Conservation (phyloP, 1,140 invertebrate species). For the Ceratoteleas bidentatus region DNA sequence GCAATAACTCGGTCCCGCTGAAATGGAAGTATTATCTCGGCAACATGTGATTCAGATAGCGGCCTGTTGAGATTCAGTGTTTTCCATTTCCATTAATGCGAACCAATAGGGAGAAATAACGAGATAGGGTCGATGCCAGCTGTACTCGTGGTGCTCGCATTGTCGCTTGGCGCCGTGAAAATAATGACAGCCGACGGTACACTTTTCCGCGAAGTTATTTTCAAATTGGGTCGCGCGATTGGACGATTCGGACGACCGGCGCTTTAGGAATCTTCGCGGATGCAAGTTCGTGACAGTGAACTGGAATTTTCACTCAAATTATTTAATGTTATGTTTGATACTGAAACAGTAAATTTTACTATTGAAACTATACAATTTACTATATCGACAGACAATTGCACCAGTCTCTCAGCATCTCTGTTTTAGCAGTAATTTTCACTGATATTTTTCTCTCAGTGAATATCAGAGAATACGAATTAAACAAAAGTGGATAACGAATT, state of each 20-base stretch:
- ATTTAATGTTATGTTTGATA: too few relatives aligned
- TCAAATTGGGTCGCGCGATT: slow-evolving; percentile 53
- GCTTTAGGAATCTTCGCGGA: too few relatives aligned
- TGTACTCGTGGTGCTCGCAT: slow-evolving; percentile 51
- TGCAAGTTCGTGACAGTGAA: too few relatives aligned
- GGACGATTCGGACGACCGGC: slow-evolving; percentile 15
- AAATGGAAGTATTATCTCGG: slow-evolving; percentile 54
- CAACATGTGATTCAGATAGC: slow-evolving; percentile 59
- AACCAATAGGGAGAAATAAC: slow-evolving; percentile 67
- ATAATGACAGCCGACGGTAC: slow-evolving; percentile 62
- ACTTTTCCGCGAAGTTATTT: slow-evolving; percentile 52
- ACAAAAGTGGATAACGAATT: too few relatives aligned
- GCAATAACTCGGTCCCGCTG: slow-evolving; percentile 33
- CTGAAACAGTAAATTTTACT: too few relatives aligned
- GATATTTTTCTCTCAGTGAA: too few relatives aligned
- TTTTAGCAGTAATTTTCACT: too few relatives aligned
- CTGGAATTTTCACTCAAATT: too few relatives aligned
- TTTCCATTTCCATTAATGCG: slow-evolving; percentile 68
- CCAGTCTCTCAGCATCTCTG: too few relatives aligned
- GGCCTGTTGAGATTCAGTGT: slow-evolving; percentile 61
- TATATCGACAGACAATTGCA: too few relatives aligned
- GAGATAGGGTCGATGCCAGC: slow-evolving; percentile 65
- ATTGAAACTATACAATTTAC: too few relatives aligned
- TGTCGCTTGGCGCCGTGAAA: slow-evolving; percentile 54
- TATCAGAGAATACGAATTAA: too few relatives aligned